Base-by-base conservation (phyloP, 2,888 invertebrate genomes). In the Andrena trimmerana region DNA sequence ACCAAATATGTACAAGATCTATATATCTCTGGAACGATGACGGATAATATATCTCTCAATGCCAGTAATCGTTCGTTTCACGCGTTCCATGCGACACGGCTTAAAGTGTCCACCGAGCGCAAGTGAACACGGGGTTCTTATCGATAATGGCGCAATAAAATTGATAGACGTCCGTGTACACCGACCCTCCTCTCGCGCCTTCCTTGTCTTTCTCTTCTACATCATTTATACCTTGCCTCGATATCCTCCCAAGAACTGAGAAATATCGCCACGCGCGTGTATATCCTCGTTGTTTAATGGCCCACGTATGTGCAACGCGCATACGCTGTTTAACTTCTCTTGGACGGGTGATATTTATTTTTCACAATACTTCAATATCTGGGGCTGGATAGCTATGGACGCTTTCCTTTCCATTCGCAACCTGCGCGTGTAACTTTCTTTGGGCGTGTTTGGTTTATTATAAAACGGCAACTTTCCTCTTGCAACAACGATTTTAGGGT, bases 81-180 rank as follows among this genome's bases (percentile, higher is more conserved):
- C 66, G 69, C 20, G 65, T 57, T 79, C 59, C 27, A 75, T 29
- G 3, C 48, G 52, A 52, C 54, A 57, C 24, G 42, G 70, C 63
- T 71, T 63, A 48, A 65, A 75, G 63, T 63, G 71, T 70, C 67
- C 62, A 50, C 13, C 31, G 57, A 24, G 36, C 13, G 68, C 66
- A 42, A 57, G 57, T 52, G 52, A 62, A 59, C 68, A 31, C 59
- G 63, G 50, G 27, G 36, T 66, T 60, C 71, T 82, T 82, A 80
- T 82, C 79, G 80, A 72, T 80, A 80, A 79, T 71, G 67, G 67
- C 31, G 79, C 71, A 71, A 82, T 82, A 82, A 82, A 82, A 71
- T 63, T 80, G 75, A 75, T 71, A 65, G 71, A 71, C 71, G 67
- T 7, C 20, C 52, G 52, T 74, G 70, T 59, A 71, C n/a, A 27